Evolutionary conservation across 2,113 vertebrate genomes (phyloP).

Genomic region (Phycodurus eques): DNA sequence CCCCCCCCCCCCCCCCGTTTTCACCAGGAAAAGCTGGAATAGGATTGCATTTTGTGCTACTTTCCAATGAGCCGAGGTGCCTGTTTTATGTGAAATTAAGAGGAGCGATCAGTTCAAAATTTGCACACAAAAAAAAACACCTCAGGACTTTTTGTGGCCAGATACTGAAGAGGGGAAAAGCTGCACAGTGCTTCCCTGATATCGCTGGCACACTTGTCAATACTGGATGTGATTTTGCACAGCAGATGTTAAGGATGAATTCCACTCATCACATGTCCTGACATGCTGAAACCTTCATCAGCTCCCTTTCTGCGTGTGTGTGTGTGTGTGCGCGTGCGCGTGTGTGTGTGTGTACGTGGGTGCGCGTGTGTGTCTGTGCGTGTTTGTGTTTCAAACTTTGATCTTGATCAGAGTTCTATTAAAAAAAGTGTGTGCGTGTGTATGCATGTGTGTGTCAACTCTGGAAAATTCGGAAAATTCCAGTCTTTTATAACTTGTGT

Average conservation of each 20-base stretch:
- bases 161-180: slow-evolving; percentile 14
- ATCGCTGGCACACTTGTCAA: slow-evolving; percentile 39
- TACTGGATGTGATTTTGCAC: slow-evolving; percentile 40
- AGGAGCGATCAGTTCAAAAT: background rate
- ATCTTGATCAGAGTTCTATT: slow-evolving; percentile 2
- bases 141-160: slow-evolving; percentile 4
- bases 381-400: slow-evolving; percentile 1
- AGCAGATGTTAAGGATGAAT: slow-evolving; percentile 50
- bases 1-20: background rate
- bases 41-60: background rate
- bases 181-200: slow-evolving; percentile 40
- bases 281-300: slow-evolving; percentile 27
- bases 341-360: background rate
- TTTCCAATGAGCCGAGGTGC: background rate
- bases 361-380: background rate
- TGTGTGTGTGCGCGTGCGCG: background rate
- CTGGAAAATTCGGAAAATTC: background rate
- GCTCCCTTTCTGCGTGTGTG: slow-evolving; percentile 10
- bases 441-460: background rate
- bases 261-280: slow-evolving; percentile 27
- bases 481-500: no score
- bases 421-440: background rate
- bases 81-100: slow-evolving; percentile 18
- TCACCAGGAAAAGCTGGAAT: slow-evolving; percentile 9
- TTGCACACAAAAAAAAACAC: slow-evolving; percentile 5